Base-by-base conservation (phyloP, 1,140 invertebrate species). In the Carposina sasakii region DNA sequence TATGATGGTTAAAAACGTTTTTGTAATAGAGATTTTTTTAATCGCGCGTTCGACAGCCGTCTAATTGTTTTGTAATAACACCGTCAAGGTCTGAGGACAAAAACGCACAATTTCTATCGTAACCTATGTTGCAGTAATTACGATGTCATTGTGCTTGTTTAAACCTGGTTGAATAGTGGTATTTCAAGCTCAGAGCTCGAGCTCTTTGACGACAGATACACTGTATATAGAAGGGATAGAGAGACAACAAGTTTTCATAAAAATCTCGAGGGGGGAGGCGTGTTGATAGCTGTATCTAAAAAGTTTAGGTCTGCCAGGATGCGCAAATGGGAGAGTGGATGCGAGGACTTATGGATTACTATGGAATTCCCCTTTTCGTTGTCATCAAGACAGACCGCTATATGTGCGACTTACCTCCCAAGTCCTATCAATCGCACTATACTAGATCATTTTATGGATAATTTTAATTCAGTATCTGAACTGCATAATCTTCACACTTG, bases 311-410 rank as follows among this genome's bases (percentile, higher is more conserved):
- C 42, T 4, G n/a, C 22, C 2, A 8, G 51, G 21, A 13, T 49
- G 12, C 16, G 6, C 10, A 13, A 9, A 10, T 51, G 34, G 39
- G 52, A 59, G 28, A 50, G 26, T n/a, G 23, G 45, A 36, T 54
- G 39, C 26, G 52, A 59, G 22, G 52, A 59, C 21, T n/a, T 59
- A 2, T 60, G 57, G 49, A 17, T 55, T 10, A 28, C 15, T 8
- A 20, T 15, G 54, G 2, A 31, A 51, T 9, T 26, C 34, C 5
- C 31, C 4, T 4, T 5, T 10, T 13, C 31, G 15, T 12, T 6
- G 6, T 6, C 6, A 6, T 5, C 13, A 4, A 8, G 31, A 4
- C 31, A 33, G 3, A 33, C 34, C 10, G 37, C 19, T 41, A 15
- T 55, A 22, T 55, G 57, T 37, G 34, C 26, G 15, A 15, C 52